Evolutionary conservation across 2,797 vertebrate species (phyloP), one percentile per base, ranked within the genome.

Genomic region (Atherinosoma microstoma): DNA sequence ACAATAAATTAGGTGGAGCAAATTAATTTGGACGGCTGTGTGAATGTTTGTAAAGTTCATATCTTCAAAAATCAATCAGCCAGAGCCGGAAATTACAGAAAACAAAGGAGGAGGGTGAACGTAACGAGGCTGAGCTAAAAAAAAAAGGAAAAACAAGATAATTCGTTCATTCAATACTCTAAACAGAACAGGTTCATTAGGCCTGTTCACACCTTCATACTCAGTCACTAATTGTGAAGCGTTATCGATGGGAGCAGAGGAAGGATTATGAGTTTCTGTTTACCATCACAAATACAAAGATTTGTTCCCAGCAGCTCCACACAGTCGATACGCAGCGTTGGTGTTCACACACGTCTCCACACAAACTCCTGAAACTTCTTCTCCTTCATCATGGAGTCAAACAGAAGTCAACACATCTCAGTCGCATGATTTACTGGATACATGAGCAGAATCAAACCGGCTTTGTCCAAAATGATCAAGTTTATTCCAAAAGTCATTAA

Each of bases 101-200:
- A 16, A 38, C 38, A 56, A 29, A 20, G 11, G 45, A 61, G 67
- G 32, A 35, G 24, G 22, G 32, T 18, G 67, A 22, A 34, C 0
- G 6, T 56, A 54, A 22, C 0, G 24, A 74, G 63, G 38, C 42
- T 11, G 1, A 24, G 53, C 4, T 6, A 40, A 5, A 58, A 27
- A 1, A 45, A 42, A 11, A 42, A 16, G 58, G 54, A 12, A 10
- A 49, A 60, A 78, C 68, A 22, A 61, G 67, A 68, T 67, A 40
- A 80, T 24, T 12, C 16, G 29, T 65, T 76, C 27, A 56, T 65
- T 86, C 88, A 11, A 85, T 85, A 47, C 0, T 68, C 27, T 13
- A 67, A 81, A 84, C 27, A 70, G 81, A 83, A 66, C 36, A 13
- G 64, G 58, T 78, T 87, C 78, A 90, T 87, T 84, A 36, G 64